These are phyloP conservation scores for Chlamydotis undulata DNA, from an alignment of 2,113 vertebrate species.

Conservation along the genomic window DNA sequence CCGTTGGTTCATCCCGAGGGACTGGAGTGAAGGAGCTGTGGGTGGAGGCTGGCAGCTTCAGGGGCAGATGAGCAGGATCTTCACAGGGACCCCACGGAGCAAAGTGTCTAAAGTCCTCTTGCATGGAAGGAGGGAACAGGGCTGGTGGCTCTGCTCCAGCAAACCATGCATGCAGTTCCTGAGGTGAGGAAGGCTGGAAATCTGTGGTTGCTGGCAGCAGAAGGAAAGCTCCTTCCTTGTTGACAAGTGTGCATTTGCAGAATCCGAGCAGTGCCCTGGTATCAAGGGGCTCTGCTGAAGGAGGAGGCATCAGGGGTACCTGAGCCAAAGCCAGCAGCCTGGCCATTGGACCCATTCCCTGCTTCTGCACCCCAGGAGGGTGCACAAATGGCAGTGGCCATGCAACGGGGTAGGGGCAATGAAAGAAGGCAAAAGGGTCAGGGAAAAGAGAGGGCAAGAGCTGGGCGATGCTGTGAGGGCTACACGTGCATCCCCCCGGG, in stretches of 20 bases:
- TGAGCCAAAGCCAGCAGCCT: not conserved
- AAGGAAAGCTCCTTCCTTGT: not conserved
- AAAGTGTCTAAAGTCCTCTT: not conserved
- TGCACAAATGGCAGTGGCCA: accelerated
- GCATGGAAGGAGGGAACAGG: not conserved
- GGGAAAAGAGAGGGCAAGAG: not conserved
- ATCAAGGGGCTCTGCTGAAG: not conserved
- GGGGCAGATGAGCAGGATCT: not conserved
- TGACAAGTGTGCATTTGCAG: accelerated
- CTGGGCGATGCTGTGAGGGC: accelerated
- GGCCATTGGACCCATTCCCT: accelerated
- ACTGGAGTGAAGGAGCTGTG: accelerated
- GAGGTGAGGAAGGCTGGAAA: not conserved
- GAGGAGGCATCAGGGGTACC: not conserved
- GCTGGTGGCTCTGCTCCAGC: not conserved
- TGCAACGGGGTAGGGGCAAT: not conserved
- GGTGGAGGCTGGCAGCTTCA: too few species aligned
- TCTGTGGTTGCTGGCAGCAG: not conserved
- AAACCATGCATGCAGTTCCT: not conserved
- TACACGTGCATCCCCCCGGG: not conserved
- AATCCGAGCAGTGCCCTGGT: not conserved
- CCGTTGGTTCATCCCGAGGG: accelerated
- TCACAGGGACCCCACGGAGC: not conserved
- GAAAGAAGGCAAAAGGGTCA: not conserved
- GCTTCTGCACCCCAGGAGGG: accelerated